phyloP scores from a whole-genome alignment of 2,888 invertebrate species.

The Dugesia japonica region DNA sequence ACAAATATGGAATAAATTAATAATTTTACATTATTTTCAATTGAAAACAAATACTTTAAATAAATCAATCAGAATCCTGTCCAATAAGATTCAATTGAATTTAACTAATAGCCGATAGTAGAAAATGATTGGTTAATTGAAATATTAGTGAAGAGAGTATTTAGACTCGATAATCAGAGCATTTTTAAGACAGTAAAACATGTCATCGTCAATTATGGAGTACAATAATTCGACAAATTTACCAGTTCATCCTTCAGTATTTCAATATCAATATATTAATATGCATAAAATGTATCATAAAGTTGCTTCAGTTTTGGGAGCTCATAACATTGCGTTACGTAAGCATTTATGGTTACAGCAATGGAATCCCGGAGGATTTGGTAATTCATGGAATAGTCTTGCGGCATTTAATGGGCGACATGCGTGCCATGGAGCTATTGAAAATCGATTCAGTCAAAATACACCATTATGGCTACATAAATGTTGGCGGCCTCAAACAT shows the following conservation, averaged over 20 bases:
- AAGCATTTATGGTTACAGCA: slow-evolving; percentile 14
- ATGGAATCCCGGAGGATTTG: slow-evolving; percentile 4
- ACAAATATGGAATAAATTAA: neutral
- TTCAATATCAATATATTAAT: neutral
- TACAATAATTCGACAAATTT: neutral
- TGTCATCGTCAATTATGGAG: slow-evolving; percentile 10
- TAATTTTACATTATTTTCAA: neutral
- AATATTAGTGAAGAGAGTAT: neutral
- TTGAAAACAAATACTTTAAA: neutral
- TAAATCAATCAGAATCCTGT: neutral
- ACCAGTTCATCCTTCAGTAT: neutral
- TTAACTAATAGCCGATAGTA: neutral
- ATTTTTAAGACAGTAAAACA: neutral
- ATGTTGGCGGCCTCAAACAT: neutral
- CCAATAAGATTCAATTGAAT: neutral
- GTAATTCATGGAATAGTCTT: neutral
- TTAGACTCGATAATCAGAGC: neutral
- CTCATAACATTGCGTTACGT: neutral
- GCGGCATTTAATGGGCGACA: neutral
- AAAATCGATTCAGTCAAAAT: neutral
- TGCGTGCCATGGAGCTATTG: neutral
- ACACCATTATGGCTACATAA: neutral
- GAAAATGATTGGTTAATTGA: neutral
- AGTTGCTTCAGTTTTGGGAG: neutral
- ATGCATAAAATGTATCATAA: slow-evolving; percentile 16